phyloP scores from a whole-genome alignment of 2,113 vertebrate species.

The Thinocorus orbignyianus region DNA sequence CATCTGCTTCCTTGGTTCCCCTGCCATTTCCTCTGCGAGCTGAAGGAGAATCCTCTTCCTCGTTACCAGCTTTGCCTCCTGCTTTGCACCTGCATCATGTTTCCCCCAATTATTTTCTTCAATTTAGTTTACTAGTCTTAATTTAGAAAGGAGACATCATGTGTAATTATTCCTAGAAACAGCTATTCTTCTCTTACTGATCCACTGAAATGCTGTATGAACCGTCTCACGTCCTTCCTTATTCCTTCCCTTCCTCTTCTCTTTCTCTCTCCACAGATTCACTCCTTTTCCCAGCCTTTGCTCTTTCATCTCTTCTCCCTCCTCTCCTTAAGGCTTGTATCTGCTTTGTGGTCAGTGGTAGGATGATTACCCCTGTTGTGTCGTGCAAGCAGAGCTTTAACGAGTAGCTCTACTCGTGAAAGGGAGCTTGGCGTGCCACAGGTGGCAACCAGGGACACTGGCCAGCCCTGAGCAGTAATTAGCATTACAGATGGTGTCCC shows the following conservation, averaged over 20 bases:
- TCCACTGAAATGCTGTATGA: not conserved
- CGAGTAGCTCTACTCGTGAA: not conserved
- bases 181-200: not conserved
- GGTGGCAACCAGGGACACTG: rapidly evolving
- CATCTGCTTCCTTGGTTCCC: slow-evolving; percentile 43
- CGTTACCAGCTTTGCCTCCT: not conserved
- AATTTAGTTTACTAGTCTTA: slow-evolving; percentile 12
- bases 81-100: slow-evolving; percentile 39
- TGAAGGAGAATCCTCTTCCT: slow-evolving; percentile 54
- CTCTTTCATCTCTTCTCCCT: not conserved
- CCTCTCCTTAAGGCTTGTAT: not conserved
- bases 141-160: slow-evolving; percentile 1
- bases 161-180: not conserved
- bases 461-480: not conserved
- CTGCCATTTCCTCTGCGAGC: not conserved
- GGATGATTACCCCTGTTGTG: no score
- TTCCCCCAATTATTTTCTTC: not conserved
- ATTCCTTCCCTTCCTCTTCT: not conserved
- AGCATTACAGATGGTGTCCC: rapidly evolving
- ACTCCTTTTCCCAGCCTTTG: not conserved
- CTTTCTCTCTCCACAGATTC: not conserved
- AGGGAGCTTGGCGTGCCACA: rapidly evolving
- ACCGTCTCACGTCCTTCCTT: not conserved
- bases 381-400: not conserved
- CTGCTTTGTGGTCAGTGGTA: not conserved